A percentile compares a stretch with the other conserved stretches of the same genome.
Evolutionary conservation across 1,140 invertebrate genomes (phyloP).

Genomic region (Pseudomyrmex dendroicus): DNA sequence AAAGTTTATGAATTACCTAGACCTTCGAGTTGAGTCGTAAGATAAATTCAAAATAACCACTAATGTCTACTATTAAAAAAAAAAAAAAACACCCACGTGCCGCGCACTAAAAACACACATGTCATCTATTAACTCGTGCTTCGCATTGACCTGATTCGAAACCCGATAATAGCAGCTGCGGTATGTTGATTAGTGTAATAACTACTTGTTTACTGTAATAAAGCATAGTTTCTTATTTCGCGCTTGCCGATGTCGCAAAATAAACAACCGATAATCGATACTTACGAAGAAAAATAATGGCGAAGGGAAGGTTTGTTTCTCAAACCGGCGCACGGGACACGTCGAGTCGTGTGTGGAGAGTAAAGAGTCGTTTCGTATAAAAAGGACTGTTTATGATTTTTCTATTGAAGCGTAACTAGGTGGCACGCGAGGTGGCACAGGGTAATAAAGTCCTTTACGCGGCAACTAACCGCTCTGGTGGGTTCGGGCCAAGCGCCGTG

Average conservation of each 20-base stretch:
- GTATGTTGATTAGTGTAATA: neutral
- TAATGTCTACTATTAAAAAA: neutral
- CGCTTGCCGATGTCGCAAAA: neutral
- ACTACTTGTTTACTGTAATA: no score
- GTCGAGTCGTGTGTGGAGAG: constrained; percentile 8
- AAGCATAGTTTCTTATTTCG: neutral
- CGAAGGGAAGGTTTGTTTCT: neutral
- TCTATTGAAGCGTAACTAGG: constrained; percentile 83
- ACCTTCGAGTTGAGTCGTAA: neutral
- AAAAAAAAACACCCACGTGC: neutral
- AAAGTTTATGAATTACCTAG: constrained; percentile 2
- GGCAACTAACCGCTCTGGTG: constrained; percentile 79
- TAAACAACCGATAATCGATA: neutral
- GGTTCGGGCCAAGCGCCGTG: constrained; percentile 67
- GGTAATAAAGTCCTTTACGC: constrained; percentile 84
- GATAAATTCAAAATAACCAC: neutral
- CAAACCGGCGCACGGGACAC: neutral
- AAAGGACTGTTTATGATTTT: constrained; percentile 80
- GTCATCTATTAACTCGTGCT: neutral
- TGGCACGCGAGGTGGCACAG: constrained; percentile 77
- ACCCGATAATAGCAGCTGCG: neutral
- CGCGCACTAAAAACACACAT: neutral
- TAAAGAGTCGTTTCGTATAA: constrained; percentile 44
- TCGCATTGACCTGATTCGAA: neutral
- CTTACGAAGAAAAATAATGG: neutral